Evolutionary conservation across 2,113 vertebrate genomes (phyloP), one percentile per base, ranked within the genome.

Genomic region (Patagioenas fasciata): DNA sequence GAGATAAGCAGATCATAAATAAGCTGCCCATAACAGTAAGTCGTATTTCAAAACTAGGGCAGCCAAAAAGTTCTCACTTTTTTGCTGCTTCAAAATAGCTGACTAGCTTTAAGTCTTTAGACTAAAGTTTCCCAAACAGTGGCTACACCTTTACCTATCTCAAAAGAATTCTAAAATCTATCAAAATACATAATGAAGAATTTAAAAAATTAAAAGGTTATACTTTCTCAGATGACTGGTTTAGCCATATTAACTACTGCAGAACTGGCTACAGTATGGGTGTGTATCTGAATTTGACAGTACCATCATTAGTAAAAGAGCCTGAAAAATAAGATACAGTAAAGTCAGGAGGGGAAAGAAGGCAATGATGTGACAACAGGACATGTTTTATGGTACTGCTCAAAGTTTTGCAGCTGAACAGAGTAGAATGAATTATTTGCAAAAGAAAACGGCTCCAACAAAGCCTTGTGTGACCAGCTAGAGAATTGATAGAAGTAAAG

Each of bases 401-500:
- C 54, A 32, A 54, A 28, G 13, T 47, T 85, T 50, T 80, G 62
- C 75, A 95, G 79, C 42, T 89, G 42, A 79, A 82, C 12, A 78
- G 42, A 81, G 18, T 24, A 34, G 21, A 88, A 85, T 9, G 1
- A 71, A 20, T 44, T 74, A 2, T 42, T 56, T 23, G 15, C 48
- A 83, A 54, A 64, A 92, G 28, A 24, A 88, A 60, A 54, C 38
- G 23, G 7, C 9, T 2, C 20, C 40, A 28, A 13, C 2, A 6
- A 85, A 89, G 36, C 86, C 34, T 26, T 44, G 15, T 36, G n/a
- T 64, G 23, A 38, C 58, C 85, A 72, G 26, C 32, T 81, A 64
- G 71, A 81, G 69, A 74, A 93, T 60, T 20, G 89, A 74, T 17
- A 87, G 91, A 89, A 51, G 85, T 94, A 1, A 95, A 93, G 84